A percentile compares a stretch with the other conserved stretches of the same genome.
Evolutionary conservation across 2,113 vertebrate genomes (phyloP).

Genomic region (Telmatochromis sp.): DNA sequence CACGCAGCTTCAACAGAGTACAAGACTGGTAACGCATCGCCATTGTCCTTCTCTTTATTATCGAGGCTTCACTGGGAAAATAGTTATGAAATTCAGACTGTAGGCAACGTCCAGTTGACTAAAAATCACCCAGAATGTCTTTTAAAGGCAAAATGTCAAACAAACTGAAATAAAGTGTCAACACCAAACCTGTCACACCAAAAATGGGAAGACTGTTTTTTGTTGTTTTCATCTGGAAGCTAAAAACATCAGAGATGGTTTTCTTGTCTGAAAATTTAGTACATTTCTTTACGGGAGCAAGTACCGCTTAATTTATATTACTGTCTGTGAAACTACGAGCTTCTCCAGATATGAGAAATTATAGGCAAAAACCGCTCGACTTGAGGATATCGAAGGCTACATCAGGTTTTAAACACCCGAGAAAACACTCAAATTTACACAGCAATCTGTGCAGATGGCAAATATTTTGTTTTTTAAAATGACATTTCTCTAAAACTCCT

Average conservation of each 20-base stretch:
- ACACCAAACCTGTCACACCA: background rate
- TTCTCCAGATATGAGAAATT: background rate
- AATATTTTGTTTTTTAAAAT: background rate
- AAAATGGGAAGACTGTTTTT: conserved; percentile 38
- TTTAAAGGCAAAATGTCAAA: background rate
- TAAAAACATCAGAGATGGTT: background rate
- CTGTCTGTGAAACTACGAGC: background rate
- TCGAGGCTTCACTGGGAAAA: conserved; percentile 2
- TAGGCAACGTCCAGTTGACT: background rate
- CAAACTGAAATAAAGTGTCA: background rate
- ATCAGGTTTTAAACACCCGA: background rate
- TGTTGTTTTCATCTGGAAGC: background rate
- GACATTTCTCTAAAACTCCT: background rate
- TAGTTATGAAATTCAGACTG: background rate
- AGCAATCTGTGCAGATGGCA: background rate
- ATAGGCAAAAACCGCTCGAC: background rate
- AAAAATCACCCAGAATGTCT: background rate
- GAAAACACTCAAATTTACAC: conserved; percentile 6
- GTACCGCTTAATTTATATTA: background rate
- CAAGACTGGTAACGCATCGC: background rate
- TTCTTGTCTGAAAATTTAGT: background rate
- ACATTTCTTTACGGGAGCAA: background rate
- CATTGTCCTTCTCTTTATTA: conserved; percentile 1
- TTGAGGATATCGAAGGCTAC: background rate
- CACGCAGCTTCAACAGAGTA: background rate